Evolutionary conservation across 2,888 invertebrate genomes (phyloP).

Genomic region (Micropterix aruncella): DNA sequence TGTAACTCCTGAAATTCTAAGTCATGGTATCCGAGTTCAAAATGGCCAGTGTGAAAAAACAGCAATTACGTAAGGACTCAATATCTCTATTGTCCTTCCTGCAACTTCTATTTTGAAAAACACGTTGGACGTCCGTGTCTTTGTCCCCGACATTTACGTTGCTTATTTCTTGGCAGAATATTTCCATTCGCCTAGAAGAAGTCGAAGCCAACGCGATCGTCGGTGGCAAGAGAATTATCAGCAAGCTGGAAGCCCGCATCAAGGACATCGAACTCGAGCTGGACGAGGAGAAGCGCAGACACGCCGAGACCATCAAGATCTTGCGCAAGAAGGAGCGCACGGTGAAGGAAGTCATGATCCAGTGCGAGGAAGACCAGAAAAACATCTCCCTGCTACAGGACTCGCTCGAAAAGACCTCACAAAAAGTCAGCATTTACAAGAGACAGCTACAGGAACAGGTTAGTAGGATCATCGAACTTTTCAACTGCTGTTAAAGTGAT

Average conservation of each 20-base stretch:
- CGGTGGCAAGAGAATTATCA: conserved; percentile 92
- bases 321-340: conserved; percentile 96
- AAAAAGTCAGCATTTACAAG: conserved; percentile 90
- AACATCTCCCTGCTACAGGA: conserved; percentile 87
- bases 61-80: too few relatives aligned
- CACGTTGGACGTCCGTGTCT: too few relatives aligned
- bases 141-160: too few relatives aligned
- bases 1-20: too few relatives aligned
- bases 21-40: too few relatives aligned
- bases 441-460: conserved; percentile 90
- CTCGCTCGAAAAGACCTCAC: conserved; percentile 69
- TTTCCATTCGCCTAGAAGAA: conserved; percentile 86
- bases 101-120: too few relatives aligned
- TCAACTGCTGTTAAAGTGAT: too few relatives aligned
- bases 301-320: conserved; percentile 94
- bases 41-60: too few relatives aligned
- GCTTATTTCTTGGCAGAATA: conserved; percentile 50
- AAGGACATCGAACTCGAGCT: conserved; percentile 89
- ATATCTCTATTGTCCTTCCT: too few relatives aligned
- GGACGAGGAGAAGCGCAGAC: conserved; percentile 94
- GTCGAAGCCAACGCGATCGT: conserved; percentile 95
- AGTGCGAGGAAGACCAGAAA: conserved; percentile 95
- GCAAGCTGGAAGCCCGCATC: conserved; percentile 91
- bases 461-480: conserved; percentile 17
- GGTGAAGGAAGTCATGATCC: conserved; percentile 90